These are phyloP conservation scores for Syngnathus typhle DNA, from an alignment of 2,113 vertebrate species.

Conservation along the genomic window DNA sequence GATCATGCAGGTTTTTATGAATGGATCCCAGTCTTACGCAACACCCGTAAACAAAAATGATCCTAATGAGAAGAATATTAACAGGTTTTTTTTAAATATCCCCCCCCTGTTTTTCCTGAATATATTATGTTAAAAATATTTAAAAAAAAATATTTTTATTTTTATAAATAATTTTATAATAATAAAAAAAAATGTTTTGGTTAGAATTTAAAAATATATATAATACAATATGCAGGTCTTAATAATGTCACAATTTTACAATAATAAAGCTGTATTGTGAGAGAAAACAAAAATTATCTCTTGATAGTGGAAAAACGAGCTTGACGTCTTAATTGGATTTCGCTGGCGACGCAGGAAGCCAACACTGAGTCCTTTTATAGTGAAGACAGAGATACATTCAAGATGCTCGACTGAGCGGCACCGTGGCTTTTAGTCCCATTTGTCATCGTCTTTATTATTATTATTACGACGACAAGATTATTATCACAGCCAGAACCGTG, in stretches of 20 bases:
- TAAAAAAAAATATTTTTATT: too few species aligned
- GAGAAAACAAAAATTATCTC: not conserved
- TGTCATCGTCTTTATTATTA: not conserved
- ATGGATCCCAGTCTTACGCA: not conserved
- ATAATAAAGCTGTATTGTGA: not conserved
- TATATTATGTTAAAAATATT: too few species aligned
- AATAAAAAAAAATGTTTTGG: too few species aligned
- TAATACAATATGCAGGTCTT: too few species aligned
- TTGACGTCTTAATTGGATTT: slow-evolving; percentile 57
- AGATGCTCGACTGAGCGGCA: slow-evolving; percentile 1
- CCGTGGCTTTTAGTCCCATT: not conserved
- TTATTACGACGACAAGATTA: not conserved
- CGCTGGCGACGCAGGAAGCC: slow-evolving; percentile 45
- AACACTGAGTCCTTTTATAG: slow-evolving; percentile 38
- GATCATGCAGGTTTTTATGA: not conserved
- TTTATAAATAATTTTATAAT: too few species aligned
- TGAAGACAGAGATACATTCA: slow-evolving; percentile 5
- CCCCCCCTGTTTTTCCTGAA: too few species aligned
- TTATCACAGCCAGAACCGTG: not conserved
- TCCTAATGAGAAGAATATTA: too few species aligned
- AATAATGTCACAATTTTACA: not conserved
- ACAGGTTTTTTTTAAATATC: too few species aligned
- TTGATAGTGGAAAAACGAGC: not conserved
- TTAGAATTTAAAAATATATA: too few species aligned
- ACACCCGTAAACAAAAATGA: too few species aligned